phyloP scores from a whole-genome alignment of 37 sponge, comb jelly and placozoan genomes.

The Spongilla lacustris region DNA sequence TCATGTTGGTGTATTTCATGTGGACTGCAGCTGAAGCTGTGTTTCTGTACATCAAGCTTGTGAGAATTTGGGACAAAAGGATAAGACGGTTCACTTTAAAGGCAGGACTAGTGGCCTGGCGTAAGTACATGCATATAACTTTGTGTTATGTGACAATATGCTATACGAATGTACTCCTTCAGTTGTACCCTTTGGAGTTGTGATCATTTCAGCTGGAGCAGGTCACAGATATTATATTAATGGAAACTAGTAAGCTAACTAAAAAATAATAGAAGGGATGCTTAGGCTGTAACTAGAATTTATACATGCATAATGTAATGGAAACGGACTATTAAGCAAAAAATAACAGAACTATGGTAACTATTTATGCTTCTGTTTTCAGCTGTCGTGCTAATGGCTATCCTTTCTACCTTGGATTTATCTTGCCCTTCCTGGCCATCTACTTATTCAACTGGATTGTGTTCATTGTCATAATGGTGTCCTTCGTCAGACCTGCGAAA shows the following conservation, averaged over 20 bases:
- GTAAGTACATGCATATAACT: slow-evolving; percentile 16
- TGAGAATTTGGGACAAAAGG: not conserved
- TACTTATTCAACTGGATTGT: slow-evolving; percentile 41
- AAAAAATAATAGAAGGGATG: not conserved
- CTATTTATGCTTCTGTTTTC: not conserved
- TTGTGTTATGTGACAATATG: not conserved
- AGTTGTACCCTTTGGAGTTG: slow-evolving; percentile 38
- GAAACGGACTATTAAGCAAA: not conserved
- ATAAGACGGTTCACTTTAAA: slow-evolving; percentile 2
- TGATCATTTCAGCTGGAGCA: slow-evolving; percentile 36
- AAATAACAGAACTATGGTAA: not conserved
- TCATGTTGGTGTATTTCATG: slow-evolving; percentile 42
- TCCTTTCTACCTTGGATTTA: slow-evolving; percentile 39
- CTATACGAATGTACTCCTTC: not conserved
- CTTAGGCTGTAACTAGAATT: not conserved
- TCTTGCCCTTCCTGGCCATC: slow-evolving; percentile 25
- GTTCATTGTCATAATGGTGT: slow-evolving; percentile 29
- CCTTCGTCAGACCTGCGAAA: not conserved
- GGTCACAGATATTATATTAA: slow-evolving; percentile 42
- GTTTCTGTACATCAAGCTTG: slow-evolving; percentile 24
- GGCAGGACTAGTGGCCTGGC: slow-evolving; percentile 5
- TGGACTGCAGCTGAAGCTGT: slow-evolving; percentile 46
- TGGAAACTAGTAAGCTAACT: slow-evolving; percentile 13
- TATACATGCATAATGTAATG: not conserved
- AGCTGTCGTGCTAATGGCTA: slow-evolving; percentile 40